phyloP scores from a whole-genome alignment of 2,113 vertebrate genomes.

The Leuciscus idus region DNA sequence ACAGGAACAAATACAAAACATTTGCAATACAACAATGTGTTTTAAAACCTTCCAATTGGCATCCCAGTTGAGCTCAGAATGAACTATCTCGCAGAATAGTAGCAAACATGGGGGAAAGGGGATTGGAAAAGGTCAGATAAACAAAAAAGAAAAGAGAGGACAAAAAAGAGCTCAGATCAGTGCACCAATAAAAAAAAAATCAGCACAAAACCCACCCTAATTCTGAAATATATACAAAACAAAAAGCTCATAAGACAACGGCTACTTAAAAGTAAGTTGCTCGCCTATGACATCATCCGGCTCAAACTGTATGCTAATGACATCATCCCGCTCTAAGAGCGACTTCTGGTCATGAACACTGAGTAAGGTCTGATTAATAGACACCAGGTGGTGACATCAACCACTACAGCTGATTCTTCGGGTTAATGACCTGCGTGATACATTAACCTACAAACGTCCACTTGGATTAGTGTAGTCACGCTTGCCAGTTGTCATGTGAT shows the following conservation, averaged over 20 bases:
- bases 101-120: neutral
- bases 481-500: conserved; percentile 55
- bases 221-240: neutral
- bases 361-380: conserved; percentile 45
- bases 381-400: conserved; percentile 50
- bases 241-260: neutral
- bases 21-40: neutral
- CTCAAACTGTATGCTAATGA: conserved; percentile 30
- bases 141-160: conserved; percentile 25
- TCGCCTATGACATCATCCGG: conserved; percentile 23
- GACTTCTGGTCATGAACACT: conserved; percentile 4
- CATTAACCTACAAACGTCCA: conserved; percentile 52
- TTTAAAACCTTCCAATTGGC: neutral
- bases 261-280: neutral
- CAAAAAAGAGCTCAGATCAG: neutral
- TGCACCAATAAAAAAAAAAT: too few species aligned
- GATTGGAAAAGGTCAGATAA: conserved; percentile 38
- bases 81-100: conserved; percentile 14
- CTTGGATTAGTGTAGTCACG: conserved; percentile 42
- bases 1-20: neutral
- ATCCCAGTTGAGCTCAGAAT: conserved; percentile 27
- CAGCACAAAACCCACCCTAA: neutral
- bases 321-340: conserved; percentile 23
- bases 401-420: neutral
- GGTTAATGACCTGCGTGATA: conserved; percentile 26